phyloP scores from a whole-genome alignment of 2,797 vertebrate species.

The Trachops cirrhosus region DNA sequence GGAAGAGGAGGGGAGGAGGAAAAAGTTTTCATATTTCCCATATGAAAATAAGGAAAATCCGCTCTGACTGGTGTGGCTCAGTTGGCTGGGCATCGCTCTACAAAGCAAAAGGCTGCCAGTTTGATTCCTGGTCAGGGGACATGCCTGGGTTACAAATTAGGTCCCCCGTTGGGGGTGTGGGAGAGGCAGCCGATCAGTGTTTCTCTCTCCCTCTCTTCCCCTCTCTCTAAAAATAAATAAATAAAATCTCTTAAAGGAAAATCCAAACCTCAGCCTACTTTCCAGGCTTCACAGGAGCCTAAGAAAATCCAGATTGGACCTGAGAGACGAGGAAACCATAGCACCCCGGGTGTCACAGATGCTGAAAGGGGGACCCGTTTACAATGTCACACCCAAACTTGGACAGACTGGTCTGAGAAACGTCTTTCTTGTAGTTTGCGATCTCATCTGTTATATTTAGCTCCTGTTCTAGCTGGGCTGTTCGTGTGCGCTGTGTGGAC shows the following conservation, averaged over 20 bases:
- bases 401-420: background rate
- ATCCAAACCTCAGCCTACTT: background rate
- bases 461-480: background rate
- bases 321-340: background rate
- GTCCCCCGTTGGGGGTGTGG: background rate
- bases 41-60: background rate
- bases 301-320: background rate
- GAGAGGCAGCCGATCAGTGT: background rate
- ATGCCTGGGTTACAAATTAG: background rate
- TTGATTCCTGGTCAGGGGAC: background rate
- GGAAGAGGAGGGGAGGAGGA: too few relatives aligned
- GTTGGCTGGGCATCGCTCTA: background rate
- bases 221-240: background rate
- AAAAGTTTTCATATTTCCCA: too few relatives aligned
- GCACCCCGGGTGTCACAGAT: background rate
- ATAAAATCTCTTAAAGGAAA: background rate
- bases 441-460: background rate
- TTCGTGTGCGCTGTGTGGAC: constrained; percentile 57
- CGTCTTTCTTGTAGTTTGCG: background rate
- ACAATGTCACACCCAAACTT: background rate
- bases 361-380: background rate
- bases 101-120: background rate
- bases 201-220: background rate
- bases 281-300: background rate
- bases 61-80: background rate